Evolutionary conservation across 2,113 vertebrate species (phyloP), one percentile per base, ranked within the genome.

Genomic region (Piliocolobus tephrosceles): DNA sequence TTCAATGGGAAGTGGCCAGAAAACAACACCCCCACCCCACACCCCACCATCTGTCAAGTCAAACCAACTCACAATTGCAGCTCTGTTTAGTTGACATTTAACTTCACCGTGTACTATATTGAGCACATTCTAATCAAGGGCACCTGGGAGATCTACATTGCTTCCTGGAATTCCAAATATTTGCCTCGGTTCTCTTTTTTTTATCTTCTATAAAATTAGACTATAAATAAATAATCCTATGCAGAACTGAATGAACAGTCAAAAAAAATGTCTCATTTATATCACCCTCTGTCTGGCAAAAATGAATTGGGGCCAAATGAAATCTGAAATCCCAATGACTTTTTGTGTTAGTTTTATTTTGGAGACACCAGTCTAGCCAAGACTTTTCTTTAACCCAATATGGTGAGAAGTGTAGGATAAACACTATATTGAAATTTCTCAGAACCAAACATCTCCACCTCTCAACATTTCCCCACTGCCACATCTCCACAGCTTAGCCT

Each of bases 1-100:
- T 98, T 80, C 12, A 58, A 2, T 73, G 91, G 89, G 94, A 97
- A 94, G 93, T 96, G 82, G 45, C 84, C 97, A 83, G 68, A 96
- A 98, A 98, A 97, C 30, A 94, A 86, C 3, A 12, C 47, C 47
- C 47, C 13, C 47, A 50, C 47, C 14, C 5, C 11, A 10, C 3
- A 11, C 5, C 64, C 17, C 6, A 35, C 38, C 27, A 35, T 27
- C 14, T 79, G 68, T 96, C 85, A 83, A 87, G 81, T 93, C 30
- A 93, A 96, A 97, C 95, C 90, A 80, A 38, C 55, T 98, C 89
- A 95, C 20, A 95, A 4, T 2, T 32, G 80, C 45, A 95, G 30
- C 58, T 97, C 89, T 32, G 0, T 92, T 92, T 32, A 87, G 79
- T 30, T 98, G 97, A 80, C 95, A 89, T 93, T 92, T 86, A 94